A percentile compares a stretch with the other conserved stretches of the same genome.
Evolutionary conservation across 2,797 vertebrate species (phyloP).

Genomic region (Xyrichtys novacula): DNA sequence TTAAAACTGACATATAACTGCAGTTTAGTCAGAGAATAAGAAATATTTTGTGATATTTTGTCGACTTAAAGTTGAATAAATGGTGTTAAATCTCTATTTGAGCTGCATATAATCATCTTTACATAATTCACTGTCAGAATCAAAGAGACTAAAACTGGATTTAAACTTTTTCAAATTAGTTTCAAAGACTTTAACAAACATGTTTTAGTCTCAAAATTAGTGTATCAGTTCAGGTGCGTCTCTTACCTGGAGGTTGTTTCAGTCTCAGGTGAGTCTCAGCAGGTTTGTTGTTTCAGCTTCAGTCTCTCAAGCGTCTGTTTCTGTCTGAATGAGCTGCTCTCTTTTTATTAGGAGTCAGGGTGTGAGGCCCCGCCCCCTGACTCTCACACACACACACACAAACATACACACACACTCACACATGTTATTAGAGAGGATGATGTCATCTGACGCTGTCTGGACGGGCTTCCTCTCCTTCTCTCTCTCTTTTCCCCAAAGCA

Average conservation of each 20-base stretch:
- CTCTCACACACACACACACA: conserved; percentile 14
- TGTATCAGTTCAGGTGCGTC: no score
- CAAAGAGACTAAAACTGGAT: no score
- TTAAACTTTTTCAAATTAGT: no score
- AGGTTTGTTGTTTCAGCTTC: conserved; percentile 5
- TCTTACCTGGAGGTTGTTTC: conserved; percentile 52
- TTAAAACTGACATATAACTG: no score
- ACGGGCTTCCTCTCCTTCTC: conserved; percentile 57
- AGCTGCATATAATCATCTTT: no score
- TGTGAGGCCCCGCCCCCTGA: conserved; percentile 1
- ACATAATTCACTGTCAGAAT: no score
- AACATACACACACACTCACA: conserved; percentile 17
- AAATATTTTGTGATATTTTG: no score
- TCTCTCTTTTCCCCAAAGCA: conserved; percentile 16
- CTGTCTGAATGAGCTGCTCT: conserved; percentile 37
- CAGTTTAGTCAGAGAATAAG: no score
- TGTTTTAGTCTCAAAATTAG: no score
- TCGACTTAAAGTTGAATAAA: no score
- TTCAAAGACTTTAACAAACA: no score
- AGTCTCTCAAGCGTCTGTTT: conserved; percentile 13
- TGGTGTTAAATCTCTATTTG: no score
- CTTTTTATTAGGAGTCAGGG: conserved; percentile 65
- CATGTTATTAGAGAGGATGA: conserved; percentile 66
- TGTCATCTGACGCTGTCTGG: conserved; percentile 76
- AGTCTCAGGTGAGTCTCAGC: neutral